Percentiles rank a stretch among this genome's conserved stretches.
Conservation (phyloP, 2,888 invertebrate species). For the Chorisops tibialis region DNA sequence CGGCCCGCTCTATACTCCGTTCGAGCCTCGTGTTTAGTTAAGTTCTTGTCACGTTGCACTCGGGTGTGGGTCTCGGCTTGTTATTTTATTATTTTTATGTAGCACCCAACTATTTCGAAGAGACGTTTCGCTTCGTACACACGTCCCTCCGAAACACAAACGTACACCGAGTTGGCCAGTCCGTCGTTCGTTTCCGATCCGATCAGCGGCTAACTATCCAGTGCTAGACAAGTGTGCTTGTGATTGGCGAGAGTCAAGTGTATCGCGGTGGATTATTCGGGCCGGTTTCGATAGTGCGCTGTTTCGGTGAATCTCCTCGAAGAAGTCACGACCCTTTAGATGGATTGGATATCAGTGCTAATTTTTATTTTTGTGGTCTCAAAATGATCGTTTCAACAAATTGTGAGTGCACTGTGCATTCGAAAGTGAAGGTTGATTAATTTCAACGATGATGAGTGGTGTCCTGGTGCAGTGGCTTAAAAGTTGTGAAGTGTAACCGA, state of each 20-base stretch:
- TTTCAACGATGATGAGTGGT: too few relatives aligned
- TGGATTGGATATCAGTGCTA: constrained; percentile 17
- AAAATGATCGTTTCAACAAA: too few relatives aligned
- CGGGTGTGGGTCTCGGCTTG: too few relatives aligned
- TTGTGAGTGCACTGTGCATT: too few relatives aligned
- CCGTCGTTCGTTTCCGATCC: constrained; percentile 19
- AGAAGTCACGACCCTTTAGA: background rate
- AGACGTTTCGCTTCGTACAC: background rate
- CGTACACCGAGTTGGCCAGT: constrained; percentile 5
- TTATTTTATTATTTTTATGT: too few relatives aligned
- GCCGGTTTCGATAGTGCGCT: background rate
- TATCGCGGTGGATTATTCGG: background rate
- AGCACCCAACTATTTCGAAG: too few relatives aligned
- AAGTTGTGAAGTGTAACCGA: too few relatives aligned
- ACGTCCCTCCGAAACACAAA: background rate
- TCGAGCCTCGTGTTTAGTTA: background rate
- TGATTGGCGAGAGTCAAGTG: too few relatives aligned
- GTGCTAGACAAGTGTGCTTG: background rate
- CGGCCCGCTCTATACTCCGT: too few relatives aligned
- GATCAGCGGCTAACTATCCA: constrained; percentile 8
- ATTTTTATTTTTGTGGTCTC: too few relatives aligned
- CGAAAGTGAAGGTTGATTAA: too few relatives aligned
- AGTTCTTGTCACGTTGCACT: background rate
- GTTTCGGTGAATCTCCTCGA: background rate
- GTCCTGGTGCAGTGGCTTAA: too few relatives aligned